phyloP scores from a whole-genome alignment of 2,797 vertebrate genomes.

The Siniperca obscura region DNA sequence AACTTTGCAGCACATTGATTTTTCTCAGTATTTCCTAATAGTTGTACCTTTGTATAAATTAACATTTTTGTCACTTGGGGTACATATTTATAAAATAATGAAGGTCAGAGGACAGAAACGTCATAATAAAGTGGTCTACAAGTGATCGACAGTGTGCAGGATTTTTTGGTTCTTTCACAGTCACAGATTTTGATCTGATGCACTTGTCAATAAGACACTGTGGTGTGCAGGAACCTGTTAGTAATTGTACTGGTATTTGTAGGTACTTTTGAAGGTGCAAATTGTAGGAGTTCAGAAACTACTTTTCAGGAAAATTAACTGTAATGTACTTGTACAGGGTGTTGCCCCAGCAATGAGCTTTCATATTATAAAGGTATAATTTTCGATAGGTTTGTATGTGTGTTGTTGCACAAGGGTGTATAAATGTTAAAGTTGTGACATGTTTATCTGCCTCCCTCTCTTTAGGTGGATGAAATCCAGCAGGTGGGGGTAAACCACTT shows the following conservation, averaged over 20 bases:
- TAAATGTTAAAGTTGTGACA: background rate
- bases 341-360: background rate
- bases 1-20: background rate
- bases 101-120: background rate
- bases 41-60: background rate
- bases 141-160: background rate
- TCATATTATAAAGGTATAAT: background rate
- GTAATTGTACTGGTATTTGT: background rate
- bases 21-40: background rate
- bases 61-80: background rate
- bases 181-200: too few species aligned
- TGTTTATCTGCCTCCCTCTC: background rate
- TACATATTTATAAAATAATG: background rate
- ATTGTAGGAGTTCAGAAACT: background rate
- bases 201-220: background rate
- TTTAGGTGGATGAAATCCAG: constrained; percentile 85
- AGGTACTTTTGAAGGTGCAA: background rate
- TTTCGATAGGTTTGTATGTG: background rate
- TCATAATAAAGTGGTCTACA: background rate
- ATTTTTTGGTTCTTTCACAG: background rate
- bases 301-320: background rate
- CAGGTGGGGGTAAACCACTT: constrained; percentile 90
- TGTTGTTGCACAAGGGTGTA: background rate
- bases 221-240: background rate
- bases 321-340: background rate